Evolutionary conservation across 2,113 vertebrate species (phyloP).

Genomic region (Protobothrops mucrosquamatus): DNA sequence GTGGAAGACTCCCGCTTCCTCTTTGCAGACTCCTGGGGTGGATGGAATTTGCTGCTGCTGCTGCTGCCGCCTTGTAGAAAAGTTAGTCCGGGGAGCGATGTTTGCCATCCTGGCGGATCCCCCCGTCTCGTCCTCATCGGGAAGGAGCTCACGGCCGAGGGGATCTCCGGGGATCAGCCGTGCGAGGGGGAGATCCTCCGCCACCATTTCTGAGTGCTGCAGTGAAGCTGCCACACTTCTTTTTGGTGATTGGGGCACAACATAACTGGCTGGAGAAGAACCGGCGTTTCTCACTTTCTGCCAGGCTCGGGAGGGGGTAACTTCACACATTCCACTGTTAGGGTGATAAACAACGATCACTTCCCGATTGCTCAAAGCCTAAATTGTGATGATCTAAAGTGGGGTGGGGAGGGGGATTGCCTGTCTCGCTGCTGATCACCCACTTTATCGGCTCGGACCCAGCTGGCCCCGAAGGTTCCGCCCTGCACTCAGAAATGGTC

Average conservation of each 20-base stretch:
- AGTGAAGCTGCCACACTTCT: neutral
- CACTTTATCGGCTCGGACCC: neutral
- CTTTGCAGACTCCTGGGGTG: constrained; percentile 71
- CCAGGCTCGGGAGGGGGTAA: neutral
- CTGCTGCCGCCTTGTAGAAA: constrained; percentile 74
- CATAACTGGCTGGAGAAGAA: neutral
- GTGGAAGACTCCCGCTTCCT: constrained; percentile 68
- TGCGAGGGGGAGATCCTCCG: neutral
- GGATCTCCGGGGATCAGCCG: neutral
- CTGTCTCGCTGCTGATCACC: neutral
- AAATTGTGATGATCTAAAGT: neutral
- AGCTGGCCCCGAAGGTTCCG: neutral
- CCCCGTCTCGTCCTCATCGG: constrained; percentile 52
- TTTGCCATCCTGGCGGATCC: constrained; percentile 55
- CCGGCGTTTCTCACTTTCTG: neutral
- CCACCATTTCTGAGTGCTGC: constrained; percentile 44
- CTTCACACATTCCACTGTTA: neutral
- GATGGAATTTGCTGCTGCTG: constrained; percentile 63
- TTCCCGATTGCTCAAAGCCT: neutral
- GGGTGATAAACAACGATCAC: neutral
- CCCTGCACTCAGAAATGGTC: constrained; percentile 44
- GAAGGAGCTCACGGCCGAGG: neutral
- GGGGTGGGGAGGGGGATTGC: too few relatives aligned
- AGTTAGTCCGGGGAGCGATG: constrained; percentile 64
- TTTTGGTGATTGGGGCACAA: fast-evolving